These are phyloP conservation scores for Homalodisca vitripennis DNA, from an alignment of 1,140 invertebrate species.

Conservation along the genomic window DNA sequence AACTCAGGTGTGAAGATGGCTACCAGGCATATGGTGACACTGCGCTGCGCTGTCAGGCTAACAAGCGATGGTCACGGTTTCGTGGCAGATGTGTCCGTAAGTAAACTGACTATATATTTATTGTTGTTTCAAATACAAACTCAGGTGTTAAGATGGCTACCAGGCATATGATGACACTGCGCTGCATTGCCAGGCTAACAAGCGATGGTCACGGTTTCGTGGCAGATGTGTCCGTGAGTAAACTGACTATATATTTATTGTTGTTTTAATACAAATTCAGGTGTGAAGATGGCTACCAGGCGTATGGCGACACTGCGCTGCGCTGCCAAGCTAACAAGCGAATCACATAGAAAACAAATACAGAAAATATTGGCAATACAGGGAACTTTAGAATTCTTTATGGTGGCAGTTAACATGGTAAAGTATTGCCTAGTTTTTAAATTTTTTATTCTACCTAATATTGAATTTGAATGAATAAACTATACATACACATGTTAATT, in stretches of 20 bases:
- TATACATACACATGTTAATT: too few relatives aligned
- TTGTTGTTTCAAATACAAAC: constrained; percentile 41
- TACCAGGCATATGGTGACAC: constrained; percentile 53
- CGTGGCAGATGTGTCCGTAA: constrained; percentile 52
- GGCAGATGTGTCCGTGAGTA: constrained; percentile 52
- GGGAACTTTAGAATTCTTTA: too few relatives aligned
- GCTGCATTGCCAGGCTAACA: constrained; percentile 51
- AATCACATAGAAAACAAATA: too few relatives aligned
- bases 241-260: too few relatives aligned
- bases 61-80: constrained; percentile 56
- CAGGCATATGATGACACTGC: constrained; percentile 51
- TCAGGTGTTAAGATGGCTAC: constrained; percentile 52
- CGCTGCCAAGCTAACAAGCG: constrained; percentile 52
- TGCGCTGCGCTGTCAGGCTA: constrained; percentile 50
- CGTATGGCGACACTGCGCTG: constrained; percentile 51
- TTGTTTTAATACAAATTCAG: constrained; percentile 46
- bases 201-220: constrained; percentile 55
- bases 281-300: constrained; percentile 52
- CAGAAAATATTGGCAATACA: not conserved
- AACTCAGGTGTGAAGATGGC: constrained; percentile 52
- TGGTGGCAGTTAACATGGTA: too few relatives aligned
- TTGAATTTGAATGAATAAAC: too few relatives aligned
- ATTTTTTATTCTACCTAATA: too few relatives aligned
- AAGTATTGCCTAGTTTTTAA: too few relatives aligned
- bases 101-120: too few relatives aligned